Conservation (phyloP, 2,888 invertebrate genomes). For the Philereme vetulata region DNA sequence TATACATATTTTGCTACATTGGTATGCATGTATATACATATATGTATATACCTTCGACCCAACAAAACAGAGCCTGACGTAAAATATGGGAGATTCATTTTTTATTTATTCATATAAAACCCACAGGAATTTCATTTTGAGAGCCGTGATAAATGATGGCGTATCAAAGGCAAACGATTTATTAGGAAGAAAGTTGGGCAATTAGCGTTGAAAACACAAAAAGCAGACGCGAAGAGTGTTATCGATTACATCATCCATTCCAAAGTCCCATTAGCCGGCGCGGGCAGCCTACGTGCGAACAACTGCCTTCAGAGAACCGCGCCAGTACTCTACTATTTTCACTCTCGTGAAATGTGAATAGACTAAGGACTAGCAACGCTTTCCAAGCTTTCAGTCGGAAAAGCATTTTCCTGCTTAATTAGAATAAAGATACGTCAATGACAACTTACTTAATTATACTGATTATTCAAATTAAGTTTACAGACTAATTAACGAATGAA, state of each 20-base stretch:
- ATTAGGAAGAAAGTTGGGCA: slow-evolving; percentile 65
- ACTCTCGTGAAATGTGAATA: slow-evolving; percentile 16
- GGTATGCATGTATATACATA: slow-evolving; percentile 32
- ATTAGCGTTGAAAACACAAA: slow-evolving; percentile 69
- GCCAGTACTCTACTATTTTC: slow-evolving; percentile 28
- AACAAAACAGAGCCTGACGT: slow-evolving; percentile 35
- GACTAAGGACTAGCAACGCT: background rate
- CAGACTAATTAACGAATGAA: slow-evolving; percentile 19
- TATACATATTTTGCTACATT: no score
- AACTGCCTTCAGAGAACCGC: slow-evolving; percentile 24
- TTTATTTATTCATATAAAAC: slow-evolving; percentile 46
- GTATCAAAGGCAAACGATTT: slow-evolving; percentile 63
- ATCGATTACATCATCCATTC: slow-evolving; percentile 66
- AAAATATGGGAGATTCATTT: slow-evolving; percentile 40
- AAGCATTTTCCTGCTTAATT: slow-evolving; percentile 5
- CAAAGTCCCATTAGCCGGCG: slow-evolving; percentile 63
- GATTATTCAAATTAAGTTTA: slow-evolving; percentile 19
- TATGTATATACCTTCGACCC: slow-evolving; percentile 20
- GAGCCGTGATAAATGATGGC: slow-evolving; percentile 55
- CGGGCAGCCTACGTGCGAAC: slow-evolving; percentile 32
- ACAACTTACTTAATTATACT: slow-evolving; percentile 12
- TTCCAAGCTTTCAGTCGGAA: background rate
- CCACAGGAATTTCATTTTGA: slow-evolving; percentile 45
- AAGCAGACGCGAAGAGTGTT: slow-evolving; percentile 60
- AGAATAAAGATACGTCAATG: slow-evolving; percentile 7